Conservation (phyloP, 2,113 vertebrate genomes). For the Pardalotus punctatus region DNA sequence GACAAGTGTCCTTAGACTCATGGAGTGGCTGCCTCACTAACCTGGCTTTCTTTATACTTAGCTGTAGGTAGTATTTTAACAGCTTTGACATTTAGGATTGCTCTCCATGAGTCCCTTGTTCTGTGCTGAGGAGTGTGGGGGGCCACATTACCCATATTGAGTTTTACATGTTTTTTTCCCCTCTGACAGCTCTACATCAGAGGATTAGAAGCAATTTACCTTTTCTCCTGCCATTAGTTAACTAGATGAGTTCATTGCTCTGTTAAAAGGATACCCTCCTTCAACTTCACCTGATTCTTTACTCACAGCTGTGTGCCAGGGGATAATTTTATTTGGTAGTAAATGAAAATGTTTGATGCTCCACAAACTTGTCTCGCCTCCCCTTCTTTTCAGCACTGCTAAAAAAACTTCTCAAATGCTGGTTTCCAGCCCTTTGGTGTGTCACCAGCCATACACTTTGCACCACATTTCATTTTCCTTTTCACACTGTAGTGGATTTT, state of each 20-base stretch:
- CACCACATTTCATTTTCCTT: constrained; percentile 11
- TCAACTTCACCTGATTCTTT: not conserved
- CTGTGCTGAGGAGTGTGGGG: not conserved
- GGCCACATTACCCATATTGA: not conserved
- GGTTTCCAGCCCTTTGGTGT: not conserved
- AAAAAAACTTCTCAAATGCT: not conserved
- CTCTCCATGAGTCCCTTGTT: not conserved
- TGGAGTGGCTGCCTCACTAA: not conserved
- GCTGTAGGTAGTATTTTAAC: not conserved
- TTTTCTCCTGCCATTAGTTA: not conserved
- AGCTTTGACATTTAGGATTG: not conserved
- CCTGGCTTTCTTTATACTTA: not conserved
- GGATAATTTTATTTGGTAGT: not conserved
- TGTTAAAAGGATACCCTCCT: not conserved
- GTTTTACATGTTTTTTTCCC: not conserved
- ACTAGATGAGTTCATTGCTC: not conserved
- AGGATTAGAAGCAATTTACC: not conserved
- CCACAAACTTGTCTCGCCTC: not conserved
- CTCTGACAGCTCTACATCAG: not conserved
- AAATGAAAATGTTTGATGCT: not conserved
- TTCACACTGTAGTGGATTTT: not conserved
- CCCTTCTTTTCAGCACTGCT: not conserved
- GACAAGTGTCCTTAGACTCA: not conserved
- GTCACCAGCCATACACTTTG: not conserved
- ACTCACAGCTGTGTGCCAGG: not conserved